A percentile compares a stretch with the other conserved stretches of the same genome.
Conservation (phyloP, 2,113 vertebrate species). For the Rhagologus leucostigma region DNA sequence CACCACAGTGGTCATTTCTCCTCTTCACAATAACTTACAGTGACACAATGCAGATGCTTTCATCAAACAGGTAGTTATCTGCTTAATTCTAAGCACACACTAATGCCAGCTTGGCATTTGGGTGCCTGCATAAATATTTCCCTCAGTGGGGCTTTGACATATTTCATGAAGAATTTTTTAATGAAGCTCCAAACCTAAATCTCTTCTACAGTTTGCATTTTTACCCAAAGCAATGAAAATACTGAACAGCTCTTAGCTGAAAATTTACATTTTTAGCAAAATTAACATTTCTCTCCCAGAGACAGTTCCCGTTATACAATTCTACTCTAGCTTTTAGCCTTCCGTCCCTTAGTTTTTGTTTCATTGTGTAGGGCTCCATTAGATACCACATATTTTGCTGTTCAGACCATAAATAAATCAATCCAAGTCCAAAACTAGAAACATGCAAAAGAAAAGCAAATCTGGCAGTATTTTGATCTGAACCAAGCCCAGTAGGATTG, state of each 20-base stretch:
- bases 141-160: not conserved
- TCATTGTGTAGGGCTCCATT: not conserved
- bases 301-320: not conserved
- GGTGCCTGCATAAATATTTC: not conserved
- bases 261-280: slow-evolving; percentile 10
- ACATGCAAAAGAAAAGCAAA: not conserved
- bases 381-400: not conserved
- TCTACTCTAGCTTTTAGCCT: not conserved
- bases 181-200: not conserved
- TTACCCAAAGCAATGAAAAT: not conserved
- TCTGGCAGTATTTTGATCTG: not conserved
- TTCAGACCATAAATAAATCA: not conserved
- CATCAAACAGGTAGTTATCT: not conserved
- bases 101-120: not conserved
- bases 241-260: not conserved
- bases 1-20: not conserved
- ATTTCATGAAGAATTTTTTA: not conserved
- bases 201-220: not conserved
- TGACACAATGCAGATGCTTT: not conserved
- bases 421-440: not conserved
- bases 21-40: not conserved
- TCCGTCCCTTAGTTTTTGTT: not conserved
- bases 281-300: not conserved
- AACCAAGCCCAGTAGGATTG: not conserved
- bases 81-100: not conserved